A percentile compares a stretch with the other conserved stretches of the same genome.
Conservation (phyloP, 2,888 invertebrate genomes). For the Diaphora mendica region DNA sequence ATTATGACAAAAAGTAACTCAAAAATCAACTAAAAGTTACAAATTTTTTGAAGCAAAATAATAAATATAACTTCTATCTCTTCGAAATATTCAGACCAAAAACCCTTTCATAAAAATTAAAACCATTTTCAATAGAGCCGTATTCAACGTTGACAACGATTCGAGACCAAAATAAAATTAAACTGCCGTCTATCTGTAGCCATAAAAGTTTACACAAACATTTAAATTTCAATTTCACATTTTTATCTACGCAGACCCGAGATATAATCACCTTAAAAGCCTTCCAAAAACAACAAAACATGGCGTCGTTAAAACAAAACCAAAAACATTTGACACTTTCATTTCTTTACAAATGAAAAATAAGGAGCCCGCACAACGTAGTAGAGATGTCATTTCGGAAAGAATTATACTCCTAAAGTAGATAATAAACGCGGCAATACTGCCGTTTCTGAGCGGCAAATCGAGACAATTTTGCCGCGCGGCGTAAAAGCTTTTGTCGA, state of each 20-base stretch:
- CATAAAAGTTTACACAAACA: conserved; percentile 25
- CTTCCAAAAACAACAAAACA: conserved; percentile 36
- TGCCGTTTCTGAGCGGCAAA: conserved; percentile 32
- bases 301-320: conserved; percentile 46
- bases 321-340: conserved; percentile 52
- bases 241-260: conserved; percentile 28
- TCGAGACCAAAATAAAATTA: conserved; percentile 34
- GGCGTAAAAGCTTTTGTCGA: conserved; percentile 32
- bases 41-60: background rate
- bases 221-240: conserved; percentile 31
- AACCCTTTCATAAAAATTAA: conserved; percentile 4
- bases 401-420: conserved; percentile 53
- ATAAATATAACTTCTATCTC: background rate
- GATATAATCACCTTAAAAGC: conserved; percentile 33
- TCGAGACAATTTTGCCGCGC: conserved; percentile 32
- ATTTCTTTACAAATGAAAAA: conserved; percentile 53
- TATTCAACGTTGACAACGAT: conserved; percentile 19
- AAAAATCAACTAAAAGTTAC: no score
- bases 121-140: conserved; percentile 3
- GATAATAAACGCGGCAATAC: conserved; percentile 50
- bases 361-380: conserved; percentile 44
- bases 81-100: background rate
- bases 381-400: conserved; percentile 49
- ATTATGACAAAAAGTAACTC: no score
- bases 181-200: conserved; percentile 18